Conservation (phyloP, 2,888 invertebrate species). For the Digitonthophagus gazella region DNA sequence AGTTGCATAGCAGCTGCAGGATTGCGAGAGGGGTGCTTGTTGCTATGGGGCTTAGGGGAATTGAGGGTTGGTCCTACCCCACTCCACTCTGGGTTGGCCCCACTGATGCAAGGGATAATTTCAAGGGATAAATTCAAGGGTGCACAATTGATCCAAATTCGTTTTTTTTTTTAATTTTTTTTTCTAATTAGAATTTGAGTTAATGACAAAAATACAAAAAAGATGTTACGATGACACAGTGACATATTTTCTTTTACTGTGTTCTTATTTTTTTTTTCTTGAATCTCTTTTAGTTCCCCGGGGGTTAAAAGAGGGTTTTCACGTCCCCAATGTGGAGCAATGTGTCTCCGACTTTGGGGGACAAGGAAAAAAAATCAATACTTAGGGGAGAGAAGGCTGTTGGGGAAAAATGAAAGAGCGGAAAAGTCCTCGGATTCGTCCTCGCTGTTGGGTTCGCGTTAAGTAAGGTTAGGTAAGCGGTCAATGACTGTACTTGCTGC, state of each 20-base stretch:
- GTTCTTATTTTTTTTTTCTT: not conserved
- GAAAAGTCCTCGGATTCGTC: not conserved
- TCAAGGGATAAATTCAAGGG: not conserved
- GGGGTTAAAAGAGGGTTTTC: not conserved
- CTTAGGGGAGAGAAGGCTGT: conserved; percentile 31
- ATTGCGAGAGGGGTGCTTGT: not conserved
- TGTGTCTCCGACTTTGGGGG: conserved; percentile 48
- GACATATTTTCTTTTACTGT: not conserved
- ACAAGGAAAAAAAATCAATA: conserved; percentile 39
- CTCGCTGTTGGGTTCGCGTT: not conserved
- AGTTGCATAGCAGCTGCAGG: not conserved
- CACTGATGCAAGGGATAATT: no score
- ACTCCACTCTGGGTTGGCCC: not conserved
- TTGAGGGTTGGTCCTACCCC: not conserved
- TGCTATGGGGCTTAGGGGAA: not conserved
- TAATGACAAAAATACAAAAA: no score
- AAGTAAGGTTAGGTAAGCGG: conserved; percentile 33
- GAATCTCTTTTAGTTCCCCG: not conserved
- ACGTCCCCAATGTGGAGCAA: conserved; percentile 43
- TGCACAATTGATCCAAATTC: not conserved
- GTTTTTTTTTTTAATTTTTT: no score
- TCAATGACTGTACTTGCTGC: conserved; percentile 32
- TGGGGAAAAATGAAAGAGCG: no score
- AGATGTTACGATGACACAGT: no score
- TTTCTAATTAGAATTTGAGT: no score